phyloP scores from a whole-genome alignment of 2,888 invertebrate species.

The Alviniconcha strummeri region DNA sequence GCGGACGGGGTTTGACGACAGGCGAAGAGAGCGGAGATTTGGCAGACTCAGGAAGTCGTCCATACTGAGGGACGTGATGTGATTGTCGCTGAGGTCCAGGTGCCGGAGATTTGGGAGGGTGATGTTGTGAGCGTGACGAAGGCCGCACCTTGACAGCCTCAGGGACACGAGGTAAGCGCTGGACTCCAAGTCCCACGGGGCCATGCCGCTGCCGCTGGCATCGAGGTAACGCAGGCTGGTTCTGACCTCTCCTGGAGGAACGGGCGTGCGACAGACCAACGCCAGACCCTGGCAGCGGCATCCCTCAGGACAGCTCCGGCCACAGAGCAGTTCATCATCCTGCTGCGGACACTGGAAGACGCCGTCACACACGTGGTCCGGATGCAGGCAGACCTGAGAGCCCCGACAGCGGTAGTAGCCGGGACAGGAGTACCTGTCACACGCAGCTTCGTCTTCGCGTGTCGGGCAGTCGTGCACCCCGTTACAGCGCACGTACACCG shows the following conservation, averaged over 20 bases:
- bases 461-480: constrained; percentile 21
- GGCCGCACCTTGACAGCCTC: background rate
- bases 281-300: constrained; percentile 23
- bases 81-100: constrained; percentile 14
- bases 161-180: constrained; percentile 1
- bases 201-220: background rate
- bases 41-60: background rate
- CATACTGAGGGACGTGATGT: background rate
- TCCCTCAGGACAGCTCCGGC: constrained; percentile 13
- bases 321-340: constrained; percentile 19
- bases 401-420: constrained; percentile 21
- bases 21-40: constrained; percentile 8
- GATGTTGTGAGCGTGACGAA: background rate
- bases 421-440: constrained; percentile 5
- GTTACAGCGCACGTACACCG: constrained; percentile 29
- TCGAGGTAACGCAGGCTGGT: constrained; percentile 10
- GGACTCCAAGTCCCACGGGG: background rate
- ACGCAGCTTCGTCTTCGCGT: constrained; percentile 6
- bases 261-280: background rate
- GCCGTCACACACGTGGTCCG: constrained; percentile 14
- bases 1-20: constrained; percentile 16
- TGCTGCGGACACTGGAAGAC: constrained; percentile 16
- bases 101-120: background rate
- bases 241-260: background rate
- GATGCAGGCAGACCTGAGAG: background rate